Base-by-base conservation (phyloP, 2,888 invertebrate species). In the Saturnia japonica region DNA sequence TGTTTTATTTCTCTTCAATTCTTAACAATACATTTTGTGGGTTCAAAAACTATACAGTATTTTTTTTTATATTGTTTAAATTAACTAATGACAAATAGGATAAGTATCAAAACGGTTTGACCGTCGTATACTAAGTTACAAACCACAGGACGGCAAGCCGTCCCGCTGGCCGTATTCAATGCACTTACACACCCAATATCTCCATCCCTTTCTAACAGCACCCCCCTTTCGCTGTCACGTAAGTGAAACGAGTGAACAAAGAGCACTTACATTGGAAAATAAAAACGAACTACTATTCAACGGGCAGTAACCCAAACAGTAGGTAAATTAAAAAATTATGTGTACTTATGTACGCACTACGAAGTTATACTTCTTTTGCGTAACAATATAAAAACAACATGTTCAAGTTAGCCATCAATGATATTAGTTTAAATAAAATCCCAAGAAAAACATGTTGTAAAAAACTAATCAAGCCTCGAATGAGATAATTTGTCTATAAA, bases 31-130 rank as follows among this genome's bases (percentile, higher is more conserved):
- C 2, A n/a, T n/a, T n/a, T n/a, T n/a, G n/a, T n/a, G n/a, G n/a
- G n/a, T n/a, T n/a, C n/a, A n/a, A n/a, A n/a, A n/a, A n/a, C n/a
- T n/a, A n/a, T n/a, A n/a, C 22, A 22, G 22, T 22, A n/a, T 9
- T 8, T 1, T 54, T 22, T 54, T 11, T 11, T 22, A 11, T 54
- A 54, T 54, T 9, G 11, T 54, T 11, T 54, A n/a, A 11, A 22
- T 22, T 22, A 54, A 54, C 9, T 28, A 4, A 28, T 28, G 11
- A 28, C 1, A n/a, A 60, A 60, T 28, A 71, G 43, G 45, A 40
- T 74, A 85, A 89, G 84, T 88, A 90, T 87, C 88, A 89, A 90
- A 79, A 82, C 74, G 54, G 47, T 72, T 80, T 60, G 40, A 51
- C 72, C 82, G 74, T 72, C 57, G 76, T 83, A 84, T 75, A 81